Conservation (phyloP, 2,797 vertebrate genomes). For the Linurgus olivaceus region DNA sequence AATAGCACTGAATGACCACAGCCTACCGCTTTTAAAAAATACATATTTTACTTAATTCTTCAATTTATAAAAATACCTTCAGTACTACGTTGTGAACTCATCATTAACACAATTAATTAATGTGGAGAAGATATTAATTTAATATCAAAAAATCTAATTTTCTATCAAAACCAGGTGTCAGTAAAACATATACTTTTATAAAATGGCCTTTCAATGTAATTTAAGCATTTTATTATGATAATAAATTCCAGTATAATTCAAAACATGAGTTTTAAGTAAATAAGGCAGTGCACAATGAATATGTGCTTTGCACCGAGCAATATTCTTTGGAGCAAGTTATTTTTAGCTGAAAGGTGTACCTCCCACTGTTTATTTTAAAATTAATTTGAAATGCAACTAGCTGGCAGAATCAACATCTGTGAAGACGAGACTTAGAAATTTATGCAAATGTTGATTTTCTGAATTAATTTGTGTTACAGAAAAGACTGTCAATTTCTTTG, state of each 20-base stretch:
- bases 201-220: neutral
- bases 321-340: conserved; percentile 60
- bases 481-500: conserved; percentile 69
- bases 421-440: conserved; percentile 75
- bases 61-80: neutral
- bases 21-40: neutral
- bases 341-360: conserved; percentile 77
- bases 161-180: neutral
- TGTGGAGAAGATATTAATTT: neutral
- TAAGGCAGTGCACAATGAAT: conserved; percentile 11
- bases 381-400: conserved; percentile 77
- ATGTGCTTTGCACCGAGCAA: conserved; percentile 2
- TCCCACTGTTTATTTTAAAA: conserved; percentile 76
- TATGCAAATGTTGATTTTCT: conserved; percentile 76
- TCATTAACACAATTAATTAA: neutral
- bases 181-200: neutral
- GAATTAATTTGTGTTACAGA: conserved; percentile 76
- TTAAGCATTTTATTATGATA: neutral
- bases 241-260: neutral
- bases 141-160: neutral
- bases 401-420: conserved; percentile 80
- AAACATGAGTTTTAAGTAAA: conserved; percentile 29
- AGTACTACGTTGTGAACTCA: neutral
- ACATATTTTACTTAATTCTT: neutral
- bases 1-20: neutral